Conservation (phyloP, 2,797 vertebrate genomes). For the Salmo trutta region DNA sequence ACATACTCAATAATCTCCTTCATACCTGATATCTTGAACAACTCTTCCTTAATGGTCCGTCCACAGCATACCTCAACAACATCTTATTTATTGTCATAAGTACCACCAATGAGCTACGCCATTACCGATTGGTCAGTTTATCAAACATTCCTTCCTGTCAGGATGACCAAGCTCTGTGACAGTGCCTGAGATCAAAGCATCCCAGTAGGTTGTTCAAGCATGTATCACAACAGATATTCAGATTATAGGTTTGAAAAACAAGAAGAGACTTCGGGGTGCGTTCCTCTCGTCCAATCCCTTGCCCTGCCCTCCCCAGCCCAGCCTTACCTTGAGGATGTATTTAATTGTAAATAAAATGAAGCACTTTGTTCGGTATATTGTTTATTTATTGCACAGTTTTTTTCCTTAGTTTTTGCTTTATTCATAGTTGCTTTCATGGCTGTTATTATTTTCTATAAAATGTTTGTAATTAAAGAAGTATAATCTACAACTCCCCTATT, state of each 20-base stretch:
- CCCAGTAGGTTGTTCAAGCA: neutral
- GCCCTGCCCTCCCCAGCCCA: slow-evolving; percentile 34
- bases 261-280: neutral
- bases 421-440: slow-evolving; percentile 57
- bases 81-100: slow-evolving; percentile 62
- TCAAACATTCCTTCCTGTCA: neutral
- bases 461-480: slow-evolving; percentile 69
- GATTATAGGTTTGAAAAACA: neutral
- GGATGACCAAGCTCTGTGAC: neutral
- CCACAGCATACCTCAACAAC: neutral
- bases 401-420: slow-evolving; percentile 70
- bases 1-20: slow-evolving; percentile 28
- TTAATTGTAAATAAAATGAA: slow-evolving; percentile 89
- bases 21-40: neutral
- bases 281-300: slow-evolving; percentile 4
- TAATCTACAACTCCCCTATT: slow-evolving; percentile 52
- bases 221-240: neutral
- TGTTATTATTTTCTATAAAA: slow-evolving; percentile 56
- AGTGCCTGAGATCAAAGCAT: neutral
- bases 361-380: slow-evolving; percentile 94
- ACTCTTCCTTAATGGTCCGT: neutral
- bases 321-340: slow-evolving; percentile 70
- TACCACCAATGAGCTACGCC: neutral
- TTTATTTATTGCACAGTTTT: slow-evolving; percentile 94
- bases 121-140: neutral